Percentiles rank a stretch among this genome's conserved stretches.
Conservation (phyloP, 2,888 invertebrate species). For the Halictus quadricinctus region DNA sequence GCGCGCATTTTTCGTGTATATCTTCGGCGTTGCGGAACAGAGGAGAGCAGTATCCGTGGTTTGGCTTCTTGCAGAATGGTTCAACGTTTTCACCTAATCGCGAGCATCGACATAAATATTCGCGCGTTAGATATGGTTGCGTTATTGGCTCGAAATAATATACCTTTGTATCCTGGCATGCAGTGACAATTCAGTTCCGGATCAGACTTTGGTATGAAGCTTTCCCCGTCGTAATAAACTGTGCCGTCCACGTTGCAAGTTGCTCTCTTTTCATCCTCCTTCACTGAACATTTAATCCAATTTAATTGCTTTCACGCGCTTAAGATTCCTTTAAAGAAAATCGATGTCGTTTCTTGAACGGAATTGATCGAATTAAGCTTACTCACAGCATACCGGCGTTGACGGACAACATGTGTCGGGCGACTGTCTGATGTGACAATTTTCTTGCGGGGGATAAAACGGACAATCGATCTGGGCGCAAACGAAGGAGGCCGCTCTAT, state of each 20-base stretch:
- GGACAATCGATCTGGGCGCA: no score
- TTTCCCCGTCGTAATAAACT: slow-evolving; percentile 71
- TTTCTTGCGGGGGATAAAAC: rapidly evolving
- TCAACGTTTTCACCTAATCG: slow-evolving; percentile 67
- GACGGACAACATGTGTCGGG: not conserved
- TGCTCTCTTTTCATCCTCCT: slow-evolving; percentile 57
- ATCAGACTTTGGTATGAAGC: slow-evolving; percentile 63
- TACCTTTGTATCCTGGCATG: slow-evolving; percentile 61
- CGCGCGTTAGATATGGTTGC: not conserved
- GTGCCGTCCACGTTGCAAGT: slow-evolving; percentile 73
- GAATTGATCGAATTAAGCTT: not conserved
- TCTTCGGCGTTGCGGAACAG: slow-evolving; percentile 47
- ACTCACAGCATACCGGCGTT: not conserved
- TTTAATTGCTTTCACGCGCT: not conserved
- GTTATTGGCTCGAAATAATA: not conserved
- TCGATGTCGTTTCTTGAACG: not conserved
- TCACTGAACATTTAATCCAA: slow-evolving; percentile 55
- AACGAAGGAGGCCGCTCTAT: slow-evolving; percentile 46
- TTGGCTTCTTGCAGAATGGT: slow-evolving; percentile 72
- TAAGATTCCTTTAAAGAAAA: not conserved
- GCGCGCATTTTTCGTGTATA: slow-evolving; percentile 68
- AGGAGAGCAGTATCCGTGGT: slow-evolving; percentile 59
- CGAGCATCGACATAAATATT: not conserved
- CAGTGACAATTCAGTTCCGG: slow-evolving; percentile 70
- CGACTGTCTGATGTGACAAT: slow-evolving; percentile 61